Conservation (phyloP, 2,113 vertebrate genomes). For the Monopterus albus region DNA sequence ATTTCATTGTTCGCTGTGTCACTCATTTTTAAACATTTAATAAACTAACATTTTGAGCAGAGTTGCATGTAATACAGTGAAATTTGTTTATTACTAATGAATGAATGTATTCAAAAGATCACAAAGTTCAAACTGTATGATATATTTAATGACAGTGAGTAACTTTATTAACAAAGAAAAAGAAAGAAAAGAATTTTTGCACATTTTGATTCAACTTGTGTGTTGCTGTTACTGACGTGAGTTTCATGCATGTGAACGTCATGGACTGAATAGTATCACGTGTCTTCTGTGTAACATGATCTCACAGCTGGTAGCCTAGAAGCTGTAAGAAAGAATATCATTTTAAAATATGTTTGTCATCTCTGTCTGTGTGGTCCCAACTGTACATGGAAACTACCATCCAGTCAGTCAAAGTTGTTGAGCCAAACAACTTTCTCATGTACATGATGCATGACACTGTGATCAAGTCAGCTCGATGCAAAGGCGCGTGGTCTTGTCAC, state of each 20-base stretch:
- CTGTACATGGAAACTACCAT: constrained; percentile 95
- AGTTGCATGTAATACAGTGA: constrained; percentile 19
- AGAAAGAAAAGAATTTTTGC: too few species aligned
- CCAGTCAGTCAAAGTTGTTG: constrained; percentile 88
- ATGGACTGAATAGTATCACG: neutral
- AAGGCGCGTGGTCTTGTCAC: constrained; percentile 47
- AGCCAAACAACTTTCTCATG: constrained; percentile 91
- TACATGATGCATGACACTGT: constrained; percentile 91
- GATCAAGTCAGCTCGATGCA: constrained; percentile 72
- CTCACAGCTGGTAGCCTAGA: neutral
- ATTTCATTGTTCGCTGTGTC: neutral
- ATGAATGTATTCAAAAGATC: neutral
- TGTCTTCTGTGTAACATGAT: neutral
- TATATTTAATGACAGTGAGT: neutral
- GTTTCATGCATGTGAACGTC: constrained; percentile 34
- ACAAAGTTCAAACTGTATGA: too few species aligned
- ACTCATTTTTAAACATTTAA: neutral
- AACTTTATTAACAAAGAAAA: neutral
- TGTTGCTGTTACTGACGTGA: neutral
- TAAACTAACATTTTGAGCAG: neutral
- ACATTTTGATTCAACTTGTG: too few species aligned
- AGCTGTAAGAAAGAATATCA: constrained; percentile 90
- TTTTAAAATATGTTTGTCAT: constrained; percentile 95
- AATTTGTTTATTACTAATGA: neutral
- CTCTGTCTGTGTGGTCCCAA: constrained; percentile 91